Evolutionary conservation across 1,140 invertebrate species (phyloP).

Genomic region (Plectus sambesii): DNA sequence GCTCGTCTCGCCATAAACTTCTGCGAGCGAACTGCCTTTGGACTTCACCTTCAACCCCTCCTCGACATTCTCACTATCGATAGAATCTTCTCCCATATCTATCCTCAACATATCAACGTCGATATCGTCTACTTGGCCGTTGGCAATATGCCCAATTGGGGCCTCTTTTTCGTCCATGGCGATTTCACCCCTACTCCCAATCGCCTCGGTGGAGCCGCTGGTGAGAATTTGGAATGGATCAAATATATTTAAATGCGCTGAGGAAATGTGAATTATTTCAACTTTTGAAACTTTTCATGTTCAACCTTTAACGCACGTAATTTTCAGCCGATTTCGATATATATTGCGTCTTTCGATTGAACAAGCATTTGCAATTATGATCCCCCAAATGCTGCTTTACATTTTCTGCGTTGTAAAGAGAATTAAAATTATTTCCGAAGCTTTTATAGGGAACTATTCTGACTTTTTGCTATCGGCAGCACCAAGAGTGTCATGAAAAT

Average conservation of each 20-base stretch:
- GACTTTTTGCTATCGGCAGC: too few relatives aligned
- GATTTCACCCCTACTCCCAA: constrained; percentile 19
- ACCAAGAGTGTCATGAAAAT: too few relatives aligned
- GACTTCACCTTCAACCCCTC: too few relatives aligned
- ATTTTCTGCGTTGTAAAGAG: too few relatives aligned
- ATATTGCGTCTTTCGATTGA: not conserved
- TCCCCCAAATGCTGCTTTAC: too few relatives aligned
- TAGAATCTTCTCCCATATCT: too few relatives aligned
- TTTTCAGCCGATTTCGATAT: not conserved
- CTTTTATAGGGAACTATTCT: too few relatives aligned
- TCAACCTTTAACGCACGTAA: constrained; percentile 1
- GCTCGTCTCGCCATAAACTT: too few relatives aligned
- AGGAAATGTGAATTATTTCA: not conserved
- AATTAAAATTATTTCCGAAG: too few relatives aligned
- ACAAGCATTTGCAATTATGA: not conserved
- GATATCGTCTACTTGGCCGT: constrained; percentile 12
- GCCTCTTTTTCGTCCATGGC: constrained; percentile 21
- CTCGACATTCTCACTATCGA: too few relatives aligned
- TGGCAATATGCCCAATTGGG: constrained; percentile 22
- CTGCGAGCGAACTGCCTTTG: too few relatives aligned
- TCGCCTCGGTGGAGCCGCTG: too few relatives aligned
- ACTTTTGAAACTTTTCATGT: not conserved
- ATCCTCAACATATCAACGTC: constrained; percentile 16
- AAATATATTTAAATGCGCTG: not conserved
- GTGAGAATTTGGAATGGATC: constrained; percentile 15